Base-by-base conservation (phyloP, 2,113 vertebrate genomes). In the Ceratotherium simum region DNA sequence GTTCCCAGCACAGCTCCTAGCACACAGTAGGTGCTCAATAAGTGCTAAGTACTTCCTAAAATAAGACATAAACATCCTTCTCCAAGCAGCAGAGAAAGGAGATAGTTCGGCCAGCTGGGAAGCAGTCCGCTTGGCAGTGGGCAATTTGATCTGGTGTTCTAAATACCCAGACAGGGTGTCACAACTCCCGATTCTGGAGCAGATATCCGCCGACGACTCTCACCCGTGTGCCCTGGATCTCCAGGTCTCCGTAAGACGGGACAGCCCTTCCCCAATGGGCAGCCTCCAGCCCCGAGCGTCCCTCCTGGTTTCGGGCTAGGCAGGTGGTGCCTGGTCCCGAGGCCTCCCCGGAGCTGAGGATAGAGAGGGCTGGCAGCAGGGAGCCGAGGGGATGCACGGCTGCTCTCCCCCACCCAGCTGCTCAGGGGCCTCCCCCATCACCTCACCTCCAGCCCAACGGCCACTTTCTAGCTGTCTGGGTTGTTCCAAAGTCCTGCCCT, bases 281-380 rank as follows among this genome's bases (percentile, higher is more conserved):
- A 70, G 76, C 64, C 27, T 17, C 27, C 29, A 42, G 51, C 25
- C 33, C 81, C 42, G 4, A 21, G 67, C n/a, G 20, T 6, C 31
- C 58, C 51, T 69, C 39, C 89, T 6, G 1, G 16, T 17, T 20
- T 39, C 0, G 0, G 25, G 46, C 5, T 10, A 27, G 56, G n/a
- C 0, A 3, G n/a, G n/a, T 1, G 16, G 31, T 3, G 3, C 29
- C 33, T 13, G 20, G 16, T 39, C n/a, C 46, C 6, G 8, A 69
- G 51, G 11, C 8, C 13, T 17, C 42, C 7, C 64, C 39, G 33
- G 81, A 65, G 27, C 17, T 18, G 5, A 11, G 2, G 33, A 36
- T 4, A 9, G 21, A 17, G 33, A 14, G n/a, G 67, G 7, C 54
- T 60, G 39, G 56, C 56, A 75, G 20, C 48, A 31, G 70, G 86